phyloP scores from a whole-genome alignment of 2,797 vertebrate species.

The Melanotaenia pygmaea region DNA sequence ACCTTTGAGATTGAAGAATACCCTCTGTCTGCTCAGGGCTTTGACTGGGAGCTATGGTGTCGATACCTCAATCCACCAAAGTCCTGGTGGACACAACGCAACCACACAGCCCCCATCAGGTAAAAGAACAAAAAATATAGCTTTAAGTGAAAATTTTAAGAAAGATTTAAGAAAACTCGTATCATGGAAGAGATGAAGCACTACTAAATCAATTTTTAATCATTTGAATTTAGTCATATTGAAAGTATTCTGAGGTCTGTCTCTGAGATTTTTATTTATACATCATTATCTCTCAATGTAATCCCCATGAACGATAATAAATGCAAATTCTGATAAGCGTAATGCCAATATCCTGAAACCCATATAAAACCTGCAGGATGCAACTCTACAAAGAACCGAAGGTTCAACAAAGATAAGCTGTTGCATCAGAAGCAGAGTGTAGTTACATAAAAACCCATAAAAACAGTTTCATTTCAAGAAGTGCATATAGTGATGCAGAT shows the following conservation, averaged over 20 bases:
- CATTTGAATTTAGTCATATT: conserved; percentile 24
- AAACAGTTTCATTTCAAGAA: background rate
- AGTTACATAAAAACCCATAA: background rate
- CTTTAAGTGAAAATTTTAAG: too few relatives aligned
- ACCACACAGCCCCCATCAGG: conserved; percentile 95
- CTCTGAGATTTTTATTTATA: conserved; percentile 46
- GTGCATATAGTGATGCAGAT: conserved; percentile 1
- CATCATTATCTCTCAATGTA: conserved; percentile 31
- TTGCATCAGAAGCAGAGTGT: background rate
- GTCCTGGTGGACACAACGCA: conserved; percentile 73
- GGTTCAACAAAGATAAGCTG: background rate
- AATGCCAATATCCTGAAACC: conserved; percentile 19
- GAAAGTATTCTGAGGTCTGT: conserved; percentile 39
- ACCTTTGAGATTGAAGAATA: too few relatives aligned
- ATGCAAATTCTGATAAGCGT: conserved; percentile 28
- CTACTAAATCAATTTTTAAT: too few relatives aligned
- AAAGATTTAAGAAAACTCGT: too few relatives aligned
- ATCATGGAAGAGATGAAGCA: too few relatives aligned
- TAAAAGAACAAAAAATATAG: conserved; percentile 48
- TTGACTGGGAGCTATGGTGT: too few relatives aligned
- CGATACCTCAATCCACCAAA: too few relatives aligned
- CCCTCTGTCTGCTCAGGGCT: too few relatives aligned
- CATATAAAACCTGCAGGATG: background rate
- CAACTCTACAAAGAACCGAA: background rate
- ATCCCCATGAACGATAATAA: conserved; percentile 32